Evolutionary conservation across 64 coral and sea anemone genomes (phyloP).

Genomic region (Astreopora myriophthalma): DNA sequence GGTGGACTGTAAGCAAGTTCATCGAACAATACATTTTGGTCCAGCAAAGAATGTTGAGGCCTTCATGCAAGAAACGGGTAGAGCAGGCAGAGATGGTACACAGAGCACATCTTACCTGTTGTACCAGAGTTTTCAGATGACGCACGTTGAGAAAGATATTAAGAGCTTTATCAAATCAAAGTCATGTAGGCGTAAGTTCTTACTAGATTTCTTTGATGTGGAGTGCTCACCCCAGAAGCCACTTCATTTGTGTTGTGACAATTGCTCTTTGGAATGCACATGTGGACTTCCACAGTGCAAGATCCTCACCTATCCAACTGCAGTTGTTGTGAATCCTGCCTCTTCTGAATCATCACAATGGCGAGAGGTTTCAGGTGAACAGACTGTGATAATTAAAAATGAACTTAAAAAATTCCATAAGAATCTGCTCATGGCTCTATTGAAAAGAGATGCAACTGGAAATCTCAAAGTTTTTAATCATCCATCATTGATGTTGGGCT

Average conservation of each 20-base stretch:
- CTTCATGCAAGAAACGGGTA: conserved; percentile 67
- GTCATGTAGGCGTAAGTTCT: conserved; percentile 25
- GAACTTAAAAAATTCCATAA: too few species aligned
- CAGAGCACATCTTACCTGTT: conserved; percentile 56
- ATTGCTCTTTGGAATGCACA: conserved; percentile 62
- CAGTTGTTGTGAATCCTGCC: neutral
- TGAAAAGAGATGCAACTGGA: too few species aligned
- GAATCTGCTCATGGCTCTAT: too few species aligned
- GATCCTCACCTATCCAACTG: neutral
- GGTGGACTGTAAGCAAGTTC: conserved; percentile 35
- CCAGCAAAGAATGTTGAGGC: conserved; percentile 68
- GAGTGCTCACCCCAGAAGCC: neutral
- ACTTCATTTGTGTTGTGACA: conserved; percentile 70
- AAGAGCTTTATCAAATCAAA: conserved; percentile 35
- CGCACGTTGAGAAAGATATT: conserved; percentile 25
- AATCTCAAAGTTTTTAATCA: too few species aligned
- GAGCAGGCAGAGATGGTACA: conserved; percentile 53
- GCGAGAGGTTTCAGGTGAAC: neutral
- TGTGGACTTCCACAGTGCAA: conserved; percentile 54
- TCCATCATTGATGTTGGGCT: conserved; percentile 44
- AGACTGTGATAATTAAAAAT: neutral
- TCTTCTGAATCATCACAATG: neutral
- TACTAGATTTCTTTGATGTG: conserved; percentile 53
- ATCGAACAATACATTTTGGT: conserved; percentile 53
- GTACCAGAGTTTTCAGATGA: conserved; percentile 8